These are phyloP conservation scores for Brachyistius frenatus DNA, from an alignment of 2,113 vertebrate genomes.

Conservation along the genomic window DNA sequence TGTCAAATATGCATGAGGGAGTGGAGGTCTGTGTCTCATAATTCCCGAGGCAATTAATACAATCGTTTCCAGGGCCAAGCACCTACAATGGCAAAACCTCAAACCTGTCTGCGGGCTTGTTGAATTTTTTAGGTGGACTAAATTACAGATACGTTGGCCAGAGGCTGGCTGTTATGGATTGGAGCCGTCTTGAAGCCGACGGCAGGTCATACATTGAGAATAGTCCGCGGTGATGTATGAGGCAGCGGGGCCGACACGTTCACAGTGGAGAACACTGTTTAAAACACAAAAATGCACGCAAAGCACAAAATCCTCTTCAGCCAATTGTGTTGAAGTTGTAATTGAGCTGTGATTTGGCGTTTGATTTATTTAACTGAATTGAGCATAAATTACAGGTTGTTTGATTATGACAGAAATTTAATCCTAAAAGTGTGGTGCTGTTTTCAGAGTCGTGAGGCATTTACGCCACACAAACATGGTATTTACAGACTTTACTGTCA, in stretches of 20 bases:
- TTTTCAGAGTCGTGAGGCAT: conserved; percentile 10
- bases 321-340: conserved; percentile 2
- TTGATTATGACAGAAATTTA: not conserved
- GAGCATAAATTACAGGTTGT: not conserved
- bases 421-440: not conserved
- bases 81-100: conserved; percentile 46
- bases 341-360: conserved; percentile 20
- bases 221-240: conserved; percentile 40
- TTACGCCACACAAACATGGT: not conserved
- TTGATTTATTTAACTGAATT: conserved; percentile 4
- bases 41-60: conserved; percentile 72
- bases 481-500: not conserved
- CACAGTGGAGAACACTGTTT: not conserved
- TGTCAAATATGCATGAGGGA: conserved; percentile 78
- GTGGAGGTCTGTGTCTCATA: conserved; percentile 57
- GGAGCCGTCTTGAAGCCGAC: conserved; percentile 35
- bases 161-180: conserved; percentile 62
- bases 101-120: conserved; percentile 34
- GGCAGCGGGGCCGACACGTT: conserved; percentile 1
- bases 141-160: conserved; percentile 55
- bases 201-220: conserved; percentile 39
- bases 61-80: conserved; percentile 56
- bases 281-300: not conserved
- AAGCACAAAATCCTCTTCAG: not conserved
- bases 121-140: conserved; percentile 65